These are phyloP conservation scores for Babylonia areolata DNA, from an alignment of 1,140 invertebrate genomes.

Conservation along the genomic window DNA sequence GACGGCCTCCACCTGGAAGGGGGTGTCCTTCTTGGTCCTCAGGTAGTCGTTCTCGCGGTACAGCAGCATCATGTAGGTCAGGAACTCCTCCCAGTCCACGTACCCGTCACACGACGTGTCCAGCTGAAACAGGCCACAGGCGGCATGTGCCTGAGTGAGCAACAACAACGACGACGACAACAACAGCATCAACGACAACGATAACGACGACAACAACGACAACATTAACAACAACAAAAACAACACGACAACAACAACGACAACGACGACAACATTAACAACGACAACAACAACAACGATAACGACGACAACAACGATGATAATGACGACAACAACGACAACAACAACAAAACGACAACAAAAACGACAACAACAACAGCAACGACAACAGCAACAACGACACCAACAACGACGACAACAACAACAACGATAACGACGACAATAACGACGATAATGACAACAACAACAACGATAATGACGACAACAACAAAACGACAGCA, in stretches of 20 bases:
- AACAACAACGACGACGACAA: background rate
- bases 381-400: too few species aligned
- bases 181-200: too few species aligned
- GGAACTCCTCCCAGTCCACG: constrained; percentile 75
- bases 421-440: too few species aligned
- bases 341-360: too few species aligned
- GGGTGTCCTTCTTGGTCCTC: constrained; percentile 69
- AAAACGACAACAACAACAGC: background rate
- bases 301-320: too few species aligned
- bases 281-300: too few species aligned
- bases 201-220: background rate
- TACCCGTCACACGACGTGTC: constrained; percentile 71
- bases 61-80: constrained; percentile 71
- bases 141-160: background rate
- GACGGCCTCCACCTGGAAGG: constrained; percentile 73
- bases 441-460: too few species aligned
- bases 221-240: background rate
- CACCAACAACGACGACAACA: background rate
- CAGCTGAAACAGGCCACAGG: constrained; percentile 57
- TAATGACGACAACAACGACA: too few species aligned
- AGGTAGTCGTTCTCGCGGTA: constrained; percentile 75
- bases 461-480: too few species aligned
- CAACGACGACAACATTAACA: too few species aligned
- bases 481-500: background rate
- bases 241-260: too few species aligned